phyloP scores from a whole-genome alignment of 2,888 invertebrate genomes.

The Melieria picta region DNA sequence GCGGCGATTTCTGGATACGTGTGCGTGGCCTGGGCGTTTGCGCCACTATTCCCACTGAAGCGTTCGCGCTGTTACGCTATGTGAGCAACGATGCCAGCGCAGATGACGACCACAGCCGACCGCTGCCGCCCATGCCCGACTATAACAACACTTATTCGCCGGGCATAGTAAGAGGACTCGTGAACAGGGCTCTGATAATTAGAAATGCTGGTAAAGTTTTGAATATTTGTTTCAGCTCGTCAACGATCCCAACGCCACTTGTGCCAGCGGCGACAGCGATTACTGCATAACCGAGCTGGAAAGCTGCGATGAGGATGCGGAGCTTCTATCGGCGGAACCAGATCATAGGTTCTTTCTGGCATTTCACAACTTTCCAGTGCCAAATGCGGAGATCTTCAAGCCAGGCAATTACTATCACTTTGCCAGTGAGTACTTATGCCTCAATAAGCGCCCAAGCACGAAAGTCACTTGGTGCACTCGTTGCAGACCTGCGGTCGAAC shows the following conservation, averaged over 20 bases:
- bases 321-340: conserved; percentile 44
- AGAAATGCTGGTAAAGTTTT: background rate
- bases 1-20: conserved; percentile 54
- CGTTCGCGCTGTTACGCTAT: conserved; percentile 53
- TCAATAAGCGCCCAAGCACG: background rate
- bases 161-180: conserved; percentile 35
- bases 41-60: conserved; percentile 42
- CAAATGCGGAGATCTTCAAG: conserved; percentile 49
- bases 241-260: conserved; percentile 52
- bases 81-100: conserved; percentile 22
- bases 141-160: conserved; percentile 39
- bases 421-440: conserved; percentile 47
- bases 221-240: conserved; percentile 38
- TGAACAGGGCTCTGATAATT: too few relatives aligned
- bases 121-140: conserved; percentile 41
- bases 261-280: conserved; percentile 35
- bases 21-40: conserved; percentile 51
- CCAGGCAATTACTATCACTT: conserved; percentile 50
- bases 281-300: conserved; percentile 48
- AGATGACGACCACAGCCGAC: conserved; percentile 9
- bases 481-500: conserved; percentile 47
- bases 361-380: conserved; percentile 50
- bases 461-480: background rate
- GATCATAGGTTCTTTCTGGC: conserved; percentile 51
- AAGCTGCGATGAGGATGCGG: conserved; percentile 40